phyloP scores from a whole-genome alignment of 2,797 vertebrate genomes.

The Cercopithecus neglectus region DNA sequence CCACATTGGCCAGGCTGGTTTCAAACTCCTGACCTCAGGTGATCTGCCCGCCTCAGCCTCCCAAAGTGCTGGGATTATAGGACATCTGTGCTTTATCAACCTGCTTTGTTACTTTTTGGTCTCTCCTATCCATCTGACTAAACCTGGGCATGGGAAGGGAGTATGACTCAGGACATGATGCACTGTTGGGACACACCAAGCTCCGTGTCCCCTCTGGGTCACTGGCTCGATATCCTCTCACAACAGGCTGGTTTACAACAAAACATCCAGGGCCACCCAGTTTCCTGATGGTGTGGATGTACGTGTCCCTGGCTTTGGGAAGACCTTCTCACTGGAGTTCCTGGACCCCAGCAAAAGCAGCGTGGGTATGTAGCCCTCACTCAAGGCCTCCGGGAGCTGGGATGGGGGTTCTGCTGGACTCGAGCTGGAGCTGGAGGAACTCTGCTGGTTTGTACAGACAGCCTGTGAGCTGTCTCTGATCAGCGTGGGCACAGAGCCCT shows the following conservation, averaged over 20 bases:
- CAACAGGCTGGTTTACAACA: slow-evolving; percentile 93
- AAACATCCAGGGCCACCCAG: slow-evolving; percentile 87
- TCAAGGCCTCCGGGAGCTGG: neutral
- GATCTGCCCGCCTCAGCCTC: too few species aligned
- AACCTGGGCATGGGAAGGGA: neutral
- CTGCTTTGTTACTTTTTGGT: slow-evolving; percentile 5
- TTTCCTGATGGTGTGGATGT: slow-evolving; percentile 94
- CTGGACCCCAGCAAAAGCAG: slow-evolving; percentile 95
- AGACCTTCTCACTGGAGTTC: slow-evolving; percentile 94
- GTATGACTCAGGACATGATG: neutral
- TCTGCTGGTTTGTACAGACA: neutral
- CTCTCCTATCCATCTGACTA: neutral
- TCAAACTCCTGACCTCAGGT: too few species aligned
- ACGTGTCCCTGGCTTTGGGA: slow-evolving; percentile 95
- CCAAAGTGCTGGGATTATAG: too few species aligned
- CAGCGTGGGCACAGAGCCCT: slow-evolving; percentile 85
- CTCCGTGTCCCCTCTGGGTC: neutral
- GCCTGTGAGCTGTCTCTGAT: neutral
- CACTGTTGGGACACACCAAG: neutral
- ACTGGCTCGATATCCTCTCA: neutral
- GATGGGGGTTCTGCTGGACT: neutral
- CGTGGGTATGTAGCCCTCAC: slow-evolving; percentile 88
- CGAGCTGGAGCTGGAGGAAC: neutral
- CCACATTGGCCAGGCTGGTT: too few species aligned
- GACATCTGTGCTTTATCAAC: slow-evolving; percentile 4